Conservation (phyloP, 2,888 invertebrate species). For the Helleia helle region DNA sequence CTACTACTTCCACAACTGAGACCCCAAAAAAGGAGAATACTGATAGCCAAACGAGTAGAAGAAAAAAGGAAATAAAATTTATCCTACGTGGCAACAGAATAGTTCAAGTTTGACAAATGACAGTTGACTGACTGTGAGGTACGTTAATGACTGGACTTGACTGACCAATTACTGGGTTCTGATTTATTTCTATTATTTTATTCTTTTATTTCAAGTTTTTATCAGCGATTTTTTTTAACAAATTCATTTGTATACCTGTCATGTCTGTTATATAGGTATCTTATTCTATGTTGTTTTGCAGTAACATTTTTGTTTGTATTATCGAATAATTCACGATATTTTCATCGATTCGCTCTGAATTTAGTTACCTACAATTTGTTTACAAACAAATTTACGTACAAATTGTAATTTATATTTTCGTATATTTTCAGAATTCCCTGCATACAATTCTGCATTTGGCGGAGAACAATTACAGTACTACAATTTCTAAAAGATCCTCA, state of each 20-base stretch:
- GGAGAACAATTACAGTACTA: slow-evolving; percentile 57
- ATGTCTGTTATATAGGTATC: too few relatives aligned
- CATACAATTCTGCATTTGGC: slow-evolving; percentile 39
- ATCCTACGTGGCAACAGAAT: slow-evolving; percentile 66
- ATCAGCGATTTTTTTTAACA: too few relatives aligned
- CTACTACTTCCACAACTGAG: slow-evolving; percentile 31
- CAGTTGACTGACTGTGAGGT: slow-evolving; percentile 34
- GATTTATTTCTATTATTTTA: too few relatives aligned
- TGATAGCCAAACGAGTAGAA: slow-evolving; percentile 38
- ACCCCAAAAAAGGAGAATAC: slow-evolving; percentile 36
- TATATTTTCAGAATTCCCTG: slow-evolving; percentile 49
- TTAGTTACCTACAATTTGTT: too few relatives aligned
- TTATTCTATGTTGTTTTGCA: too few relatives aligned
- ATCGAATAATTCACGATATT: too few relatives aligned
- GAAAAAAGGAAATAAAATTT: slow-evolving; percentile 56
- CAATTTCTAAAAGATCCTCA: slow-evolving; percentile 28
- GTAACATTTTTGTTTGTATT: too few relatives aligned
- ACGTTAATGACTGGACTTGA: slow-evolving; percentile 24
- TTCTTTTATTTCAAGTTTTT: too few relatives aligned
- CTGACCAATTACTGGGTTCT: not conserved
- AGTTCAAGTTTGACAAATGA: slow-evolving; percentile 60
- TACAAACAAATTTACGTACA: too few relatives aligned
- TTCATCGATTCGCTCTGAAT: too few relatives aligned
- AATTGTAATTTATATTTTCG: slow-evolving; percentile 6
- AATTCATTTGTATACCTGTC: too few relatives aligned